Percentiles rank a stretch among this genome's conserved stretches.
Evolutionary conservation across 2,797 vertebrate species (phyloP).

Genomic region (Sebastes aleutianus): DNA sequence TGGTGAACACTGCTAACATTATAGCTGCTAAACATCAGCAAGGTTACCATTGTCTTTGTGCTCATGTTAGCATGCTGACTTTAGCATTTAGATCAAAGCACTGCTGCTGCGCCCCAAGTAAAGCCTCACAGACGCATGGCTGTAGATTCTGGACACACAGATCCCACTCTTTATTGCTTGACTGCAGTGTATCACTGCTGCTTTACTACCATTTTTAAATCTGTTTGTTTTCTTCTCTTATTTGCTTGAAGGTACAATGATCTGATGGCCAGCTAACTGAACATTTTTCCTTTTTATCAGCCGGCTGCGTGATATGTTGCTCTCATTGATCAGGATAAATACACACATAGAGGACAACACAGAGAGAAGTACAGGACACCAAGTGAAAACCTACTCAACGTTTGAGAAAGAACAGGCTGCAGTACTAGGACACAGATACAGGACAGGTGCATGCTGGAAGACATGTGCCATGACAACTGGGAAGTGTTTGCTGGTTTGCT

Average conservation of each 20-base stretch:
- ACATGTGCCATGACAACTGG: constrained; percentile 5
- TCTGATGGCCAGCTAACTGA: neutral
- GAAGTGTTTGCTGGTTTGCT: constrained; percentile 19
- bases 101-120: neutral
- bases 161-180: neutral
- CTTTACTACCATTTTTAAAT: neutral
- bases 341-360: neutral
- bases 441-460: constrained; percentile 13
- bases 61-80: neutral
- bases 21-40: neutral
- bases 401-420: neutral
- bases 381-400: neutral
- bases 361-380: neutral
- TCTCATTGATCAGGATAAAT: neutral
- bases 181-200: constrained; percentile 12
- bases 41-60: neutral
- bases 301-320: neutral
- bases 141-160: neutral
- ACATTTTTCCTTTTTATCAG: neutral
- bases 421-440: constrained; percentile 3
- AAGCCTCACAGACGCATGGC: neutral
- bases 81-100: constrained; percentile 10
- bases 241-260: constrained; percentile 11
- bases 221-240: constrained; percentile 1
- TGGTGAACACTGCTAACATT: neutral